A percentile compares a stretch with the other conserved stretches of the same genome.
These are phyloP conservation scores for Acrocephalus arundinaceus DNA, from an alignment of 2,113 vertebrate genomes.

Conservation along the genomic window DNA sequence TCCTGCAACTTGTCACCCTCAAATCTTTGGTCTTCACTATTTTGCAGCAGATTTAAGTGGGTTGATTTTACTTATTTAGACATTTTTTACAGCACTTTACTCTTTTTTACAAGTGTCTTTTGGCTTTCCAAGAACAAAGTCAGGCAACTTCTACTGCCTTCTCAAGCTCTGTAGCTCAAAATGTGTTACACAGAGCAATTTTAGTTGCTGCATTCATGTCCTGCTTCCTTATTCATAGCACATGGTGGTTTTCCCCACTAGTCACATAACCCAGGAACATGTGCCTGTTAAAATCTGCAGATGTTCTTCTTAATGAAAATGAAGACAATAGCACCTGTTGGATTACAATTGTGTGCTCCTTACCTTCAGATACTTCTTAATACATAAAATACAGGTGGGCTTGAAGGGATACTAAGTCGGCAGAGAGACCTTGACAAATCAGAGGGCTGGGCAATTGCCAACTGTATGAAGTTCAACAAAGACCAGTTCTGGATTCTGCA, in stretches of 20 bases:
- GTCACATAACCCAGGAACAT: not conserved
- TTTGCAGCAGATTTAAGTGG: not conserved
- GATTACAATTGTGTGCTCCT: not conserved
- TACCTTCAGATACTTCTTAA: not conserved
- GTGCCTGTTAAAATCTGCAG: not conserved
- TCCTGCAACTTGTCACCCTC: not conserved
- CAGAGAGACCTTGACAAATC: not conserved
- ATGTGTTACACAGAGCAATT: not conserved
- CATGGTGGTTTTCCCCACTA: fast-evolving
- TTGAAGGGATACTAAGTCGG: not conserved
- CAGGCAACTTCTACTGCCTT: not conserved
- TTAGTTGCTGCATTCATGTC: not conserved
- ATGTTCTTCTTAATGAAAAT: not conserved
- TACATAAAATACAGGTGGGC: too few species aligned
- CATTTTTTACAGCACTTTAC: not conserved
- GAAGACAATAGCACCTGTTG: not conserved
- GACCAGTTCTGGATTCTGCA: not conserved
- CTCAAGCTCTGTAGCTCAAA: not conserved
- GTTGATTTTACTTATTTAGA: not conserved
- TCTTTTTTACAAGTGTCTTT: not conserved
- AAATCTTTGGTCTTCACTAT: not conserved
- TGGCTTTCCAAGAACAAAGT: not conserved
- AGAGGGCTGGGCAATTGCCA: not conserved
- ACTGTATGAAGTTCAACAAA: not conserved
- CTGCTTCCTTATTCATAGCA: not conserved